phyloP scores from a whole-genome alignment of 2,113 vertebrate species.

The Gavialis gangeticus region DNA sequence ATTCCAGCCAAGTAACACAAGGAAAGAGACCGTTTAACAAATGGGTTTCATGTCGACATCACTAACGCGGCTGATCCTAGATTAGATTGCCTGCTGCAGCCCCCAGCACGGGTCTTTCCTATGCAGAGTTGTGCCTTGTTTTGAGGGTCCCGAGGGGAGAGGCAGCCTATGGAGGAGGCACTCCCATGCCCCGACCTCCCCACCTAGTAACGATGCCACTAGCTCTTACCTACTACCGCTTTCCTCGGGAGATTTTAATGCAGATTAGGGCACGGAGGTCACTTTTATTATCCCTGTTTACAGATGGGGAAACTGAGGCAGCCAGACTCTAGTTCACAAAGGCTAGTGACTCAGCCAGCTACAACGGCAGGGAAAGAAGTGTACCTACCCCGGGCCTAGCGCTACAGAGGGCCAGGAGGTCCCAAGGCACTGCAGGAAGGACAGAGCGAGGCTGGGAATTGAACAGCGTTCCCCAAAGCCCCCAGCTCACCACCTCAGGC shows the following conservation, averaged over 20 bases:
- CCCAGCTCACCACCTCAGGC: background rate
- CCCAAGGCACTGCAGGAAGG: too few species aligned
- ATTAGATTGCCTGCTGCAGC: background rate
- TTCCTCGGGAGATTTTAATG: too few species aligned
- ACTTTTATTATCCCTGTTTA: background rate
- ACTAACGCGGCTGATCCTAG: background rate
- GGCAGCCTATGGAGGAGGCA: too few species aligned
- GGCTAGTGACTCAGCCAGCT: background rate
- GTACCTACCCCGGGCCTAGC: too few species aligned
- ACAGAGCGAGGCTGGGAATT: background rate
- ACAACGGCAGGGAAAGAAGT: too few species aligned
- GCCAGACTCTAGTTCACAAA: background rate
- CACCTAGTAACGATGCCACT: too few species aligned
- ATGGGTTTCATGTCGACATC: background rate
- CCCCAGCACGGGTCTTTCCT: background rate
- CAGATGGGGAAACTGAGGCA: background rate
- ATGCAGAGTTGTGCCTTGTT: background rate
- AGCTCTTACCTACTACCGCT: too few species aligned
- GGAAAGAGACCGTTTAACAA: background rate
- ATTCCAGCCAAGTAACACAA: background rate
- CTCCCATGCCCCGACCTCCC: too few species aligned
- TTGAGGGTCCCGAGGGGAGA: background rate
- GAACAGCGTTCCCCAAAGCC: background rate
- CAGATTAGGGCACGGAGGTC: too few species aligned
- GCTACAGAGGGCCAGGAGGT: too few species aligned